Evolutionary conservation across 2,888 invertebrate species (phyloP).

Genomic region (Cerastis rubricosa): DNA sequence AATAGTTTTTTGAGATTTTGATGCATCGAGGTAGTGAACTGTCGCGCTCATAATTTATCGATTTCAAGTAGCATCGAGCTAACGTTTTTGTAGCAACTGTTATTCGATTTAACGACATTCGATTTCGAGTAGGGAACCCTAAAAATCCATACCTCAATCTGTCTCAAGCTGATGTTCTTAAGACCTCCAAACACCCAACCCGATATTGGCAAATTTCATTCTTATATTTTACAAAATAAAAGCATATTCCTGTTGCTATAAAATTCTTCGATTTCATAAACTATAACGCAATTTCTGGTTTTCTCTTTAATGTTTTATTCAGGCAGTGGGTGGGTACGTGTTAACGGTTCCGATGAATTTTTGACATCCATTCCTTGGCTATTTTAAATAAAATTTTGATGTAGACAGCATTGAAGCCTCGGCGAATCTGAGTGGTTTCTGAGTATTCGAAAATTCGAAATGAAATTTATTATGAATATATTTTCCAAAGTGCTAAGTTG

Average conservation of each 20-base stretch:
- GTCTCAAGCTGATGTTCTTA: not conserved
- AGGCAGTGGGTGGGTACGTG: conserved; percentile 69
- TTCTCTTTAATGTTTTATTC: conserved; percentile 76
- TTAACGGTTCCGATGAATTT: conserved; percentile 75
- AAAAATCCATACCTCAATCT: not conserved
- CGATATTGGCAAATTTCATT: conserved; percentile 21
- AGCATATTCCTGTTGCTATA: conserved; percentile 63
- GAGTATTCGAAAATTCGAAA: conserved; percentile 63
- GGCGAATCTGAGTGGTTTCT: conserved; percentile 57
- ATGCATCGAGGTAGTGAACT: too few relatives aligned
- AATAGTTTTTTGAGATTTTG: too few relatives aligned
- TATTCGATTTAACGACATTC: too few relatives aligned
- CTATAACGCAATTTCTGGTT: conserved; percentile 73
- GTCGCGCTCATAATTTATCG: too few relatives aligned
- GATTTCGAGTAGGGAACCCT: too few relatives aligned
- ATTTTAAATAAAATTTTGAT: conserved; percentile 62
- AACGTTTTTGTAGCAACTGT: too few relatives aligned
- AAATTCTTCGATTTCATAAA: conserved; percentile 74
- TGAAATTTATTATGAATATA: conserved; percentile 58
- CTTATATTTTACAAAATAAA: conserved; percentile 41
- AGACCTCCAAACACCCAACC: not conserved
- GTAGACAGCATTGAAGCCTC: conserved; percentile 45
- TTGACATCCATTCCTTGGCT: conserved; percentile 58
- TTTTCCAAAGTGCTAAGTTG: conserved; percentile 40
- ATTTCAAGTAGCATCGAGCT: too few relatives aligned